A percentile compares a stretch with the other conserved stretches of the same genome.
phyloP scores from a whole-genome alignment of 2,888 invertebrate species.

The Drosophila atroscutellata region DNA sequence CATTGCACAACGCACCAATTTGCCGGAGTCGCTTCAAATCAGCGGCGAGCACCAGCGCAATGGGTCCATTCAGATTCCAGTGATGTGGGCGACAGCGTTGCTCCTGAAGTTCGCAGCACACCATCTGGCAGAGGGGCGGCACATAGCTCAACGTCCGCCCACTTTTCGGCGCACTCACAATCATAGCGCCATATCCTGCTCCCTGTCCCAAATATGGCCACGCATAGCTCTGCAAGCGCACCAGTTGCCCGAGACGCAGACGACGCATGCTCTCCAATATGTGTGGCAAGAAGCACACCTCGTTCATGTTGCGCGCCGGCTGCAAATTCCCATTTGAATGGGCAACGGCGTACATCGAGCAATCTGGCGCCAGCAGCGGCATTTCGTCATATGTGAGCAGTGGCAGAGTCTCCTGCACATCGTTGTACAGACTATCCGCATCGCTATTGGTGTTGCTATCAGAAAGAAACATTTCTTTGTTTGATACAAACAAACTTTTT shows the following conservation, averaged over 20 bases:
- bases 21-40: conserved; percentile 40
- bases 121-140: conserved; percentile 54
- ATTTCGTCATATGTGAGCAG: conserved; percentile 1
- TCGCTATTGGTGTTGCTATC: conserved; percentile 18
- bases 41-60: conserved; percentile 50
- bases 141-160: conserved; percentile 63
- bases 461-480: background rate
- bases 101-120: conserved; percentile 16
- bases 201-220: conserved; percentile 52
- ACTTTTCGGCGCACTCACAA: conserved; percentile 63
- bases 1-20: conserved; percentile 35
- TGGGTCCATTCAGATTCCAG: conserved; percentile 34
- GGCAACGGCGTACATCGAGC: conserved; percentile 58
- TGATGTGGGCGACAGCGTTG: background rate
- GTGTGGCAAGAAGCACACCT: conserved; percentile 45
- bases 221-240: conserved; percentile 65
- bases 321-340: conserved; percentile 32
- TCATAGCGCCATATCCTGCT: conserved; percentile 44
- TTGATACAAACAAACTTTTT: background rate
- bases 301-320: conserved; percentile 39
- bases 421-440: conserved; percentile 1
- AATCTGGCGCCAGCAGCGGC: conserved; percentile 54
- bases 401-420: conserved; percentile 9
- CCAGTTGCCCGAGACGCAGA: conserved; percentile 35
- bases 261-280: conserved; percentile 40